phyloP scores from a whole-genome alignment of 2,113 vertebrate species.

The Antennarius striatus region DNA sequence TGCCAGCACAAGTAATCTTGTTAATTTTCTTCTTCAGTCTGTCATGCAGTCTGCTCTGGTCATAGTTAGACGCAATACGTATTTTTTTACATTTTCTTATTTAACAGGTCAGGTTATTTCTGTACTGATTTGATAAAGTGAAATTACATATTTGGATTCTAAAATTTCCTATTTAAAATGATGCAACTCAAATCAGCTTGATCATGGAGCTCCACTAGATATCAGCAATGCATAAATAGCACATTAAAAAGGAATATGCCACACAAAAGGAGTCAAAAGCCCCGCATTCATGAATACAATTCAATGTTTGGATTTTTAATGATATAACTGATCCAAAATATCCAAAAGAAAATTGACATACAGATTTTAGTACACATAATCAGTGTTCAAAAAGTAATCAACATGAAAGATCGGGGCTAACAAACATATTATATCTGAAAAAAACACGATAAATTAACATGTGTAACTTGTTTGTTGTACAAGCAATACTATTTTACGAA shows the following conservation, averaged over 20 bases:
- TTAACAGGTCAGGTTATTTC: slow-evolving; percentile 13
- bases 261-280: neutral
- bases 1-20: slow-evolving; percentile 38
- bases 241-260: neutral
- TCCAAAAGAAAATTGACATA: neutral
- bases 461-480: too few species aligned
- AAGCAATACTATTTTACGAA: too few species aligned
- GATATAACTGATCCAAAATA: too few species aligned
- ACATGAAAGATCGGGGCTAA: too few species aligned
- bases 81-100: slow-evolving; percentile 4
- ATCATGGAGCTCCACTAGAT: neutral
- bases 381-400: too few species aligned
- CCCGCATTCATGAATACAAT: neutral
- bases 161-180: neutral
- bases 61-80: neutral
- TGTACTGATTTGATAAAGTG: neutral
- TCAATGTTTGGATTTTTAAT: neutral
- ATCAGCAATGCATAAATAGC: neutral
- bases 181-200: neutral
- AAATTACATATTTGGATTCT: slow-evolving; percentile 4
- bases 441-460: too few species aligned
- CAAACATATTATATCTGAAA: too few species aligned
- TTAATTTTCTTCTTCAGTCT: slow-evolving; percentile 49
- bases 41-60: slow-evolving; percentile 15
- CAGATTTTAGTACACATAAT: neutral